Conservation (phyloP, 1,140 invertebrate species). For the Eueides isabella region DNA sequence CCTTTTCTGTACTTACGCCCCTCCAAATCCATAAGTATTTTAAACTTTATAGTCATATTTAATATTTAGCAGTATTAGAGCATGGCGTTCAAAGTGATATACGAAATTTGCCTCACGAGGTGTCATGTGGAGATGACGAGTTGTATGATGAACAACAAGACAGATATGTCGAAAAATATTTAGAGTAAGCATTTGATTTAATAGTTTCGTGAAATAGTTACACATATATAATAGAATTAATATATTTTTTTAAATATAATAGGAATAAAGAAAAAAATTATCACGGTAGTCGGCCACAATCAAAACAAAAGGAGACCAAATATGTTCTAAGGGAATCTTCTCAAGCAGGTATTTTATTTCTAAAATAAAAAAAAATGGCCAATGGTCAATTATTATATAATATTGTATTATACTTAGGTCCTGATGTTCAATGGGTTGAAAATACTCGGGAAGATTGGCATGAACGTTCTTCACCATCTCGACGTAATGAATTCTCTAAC, state of each 20-base stretch:
- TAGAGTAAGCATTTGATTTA: not conserved
- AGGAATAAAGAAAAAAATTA: constrained; percentile 7
- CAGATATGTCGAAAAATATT: constrained; percentile 14
- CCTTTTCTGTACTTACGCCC: too few species aligned
- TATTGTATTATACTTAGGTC: constrained; percentile 21
- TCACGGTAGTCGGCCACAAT: not conserved
- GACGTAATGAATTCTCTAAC: not conserved
- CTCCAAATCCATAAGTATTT: not conserved
- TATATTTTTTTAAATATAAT: not conserved
- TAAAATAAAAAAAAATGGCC: too few species aligned
- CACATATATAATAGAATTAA: not conserved
- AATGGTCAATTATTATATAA: not conserved
- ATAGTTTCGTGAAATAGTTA: not conserved
- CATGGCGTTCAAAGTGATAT: constrained; percentile 34
- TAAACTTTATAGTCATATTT: not conserved
- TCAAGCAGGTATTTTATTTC: not conserved
- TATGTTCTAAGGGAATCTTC: not conserved
- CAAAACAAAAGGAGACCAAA: not conserved
- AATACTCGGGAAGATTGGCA: constrained; percentile 1
- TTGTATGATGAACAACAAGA: constrained; percentile 26
- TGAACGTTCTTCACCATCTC: not conserved
- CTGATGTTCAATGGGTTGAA: not conserved
- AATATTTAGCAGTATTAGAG: constrained; percentile 26
- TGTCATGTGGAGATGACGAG: constrained; percentile 49
- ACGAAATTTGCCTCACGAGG: constrained; percentile 36